Percentiles rank a stretch among this genome's conserved stretches.
These are phyloP conservation scores for Drosophila demipolita DNA, from an alignment of 2,888 invertebrate species.

Conservation along the genomic window DNA sequence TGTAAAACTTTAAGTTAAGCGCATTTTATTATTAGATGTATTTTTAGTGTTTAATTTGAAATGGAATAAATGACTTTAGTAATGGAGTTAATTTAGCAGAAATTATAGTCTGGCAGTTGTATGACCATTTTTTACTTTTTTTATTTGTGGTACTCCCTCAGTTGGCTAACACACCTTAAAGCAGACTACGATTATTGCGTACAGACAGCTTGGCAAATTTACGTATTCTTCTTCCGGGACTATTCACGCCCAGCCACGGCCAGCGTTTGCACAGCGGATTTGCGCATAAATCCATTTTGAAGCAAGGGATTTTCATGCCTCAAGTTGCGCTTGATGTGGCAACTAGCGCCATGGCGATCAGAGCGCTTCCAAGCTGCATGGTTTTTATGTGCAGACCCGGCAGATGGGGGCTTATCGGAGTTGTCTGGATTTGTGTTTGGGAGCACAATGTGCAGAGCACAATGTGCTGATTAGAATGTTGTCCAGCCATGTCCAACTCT, in stretches of 20 bases:
- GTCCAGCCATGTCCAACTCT: slow-evolving; percentile 21
- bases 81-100: background rate
- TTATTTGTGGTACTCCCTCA: background rate
- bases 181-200: slow-evolving; percentile 56
- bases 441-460: too few relatives aligned
- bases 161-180: slow-evolving; percentile 24
- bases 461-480: slow-evolving; percentile 57
- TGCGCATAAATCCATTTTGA: slow-evolving; percentile 62
- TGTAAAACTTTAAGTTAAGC: background rate
- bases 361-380: slow-evolving; percentile 41
- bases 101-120: slow-evolving; percentile 4
- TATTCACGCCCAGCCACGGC: slow-evolving; percentile 33
- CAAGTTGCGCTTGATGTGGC: slow-evolving; percentile 53
- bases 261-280: slow-evolving; percentile 44
- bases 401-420: slow-evolving; percentile 62
- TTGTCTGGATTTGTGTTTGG: slow-evolving; percentile 65
- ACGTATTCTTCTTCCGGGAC: slow-evolving; percentile 39
- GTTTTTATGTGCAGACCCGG: slow-evolving; percentile 25
- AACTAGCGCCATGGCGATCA: slow-evolving; percentile 19
- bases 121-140: background rate
- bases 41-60: background rate
- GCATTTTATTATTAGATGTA: background rate
- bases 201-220: slow-evolving; percentile 67
- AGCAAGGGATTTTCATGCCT: slow-evolving; percentile 69
- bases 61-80: background rate